Base-by-base conservation (phyloP, 2,888 invertebrate species). In the Phyto melanocephala region DNA sequence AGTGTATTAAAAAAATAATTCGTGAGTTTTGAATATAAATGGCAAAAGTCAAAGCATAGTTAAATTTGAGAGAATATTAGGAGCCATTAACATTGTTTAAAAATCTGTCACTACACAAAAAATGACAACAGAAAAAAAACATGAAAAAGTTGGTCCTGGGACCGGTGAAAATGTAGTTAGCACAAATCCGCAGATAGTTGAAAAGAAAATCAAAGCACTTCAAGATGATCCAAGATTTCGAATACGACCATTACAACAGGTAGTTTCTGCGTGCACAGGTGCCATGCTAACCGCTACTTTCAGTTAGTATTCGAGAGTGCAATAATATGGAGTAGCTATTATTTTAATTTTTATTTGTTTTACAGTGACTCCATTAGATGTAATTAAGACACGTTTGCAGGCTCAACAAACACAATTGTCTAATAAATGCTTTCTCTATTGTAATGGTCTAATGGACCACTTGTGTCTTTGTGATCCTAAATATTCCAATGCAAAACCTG, bases 361-460 rank as follows among this genome's bases (percentile, higher is more conserved):
- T 58, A 11, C 47, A 98, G 98, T 99, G 92, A 99, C 99, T 0
- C 99, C 99, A 0, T 92, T 99, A 85, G 99, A 99, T 92, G 99
- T 99, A n/a, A 96, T 99, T 0, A 99, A 99, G 93, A 98, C 99
- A 83, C 94, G 99, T 62, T 92, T 99, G 47, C 99, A 99, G 92
- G 95, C 97, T 2, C 99, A 99, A 91, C 96, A 97, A 88, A 97
- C 97, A 87, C 94, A 95, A 0, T 90, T 95, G 86, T 95, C 95
- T 8, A 96, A 96, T 85, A 96, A 96, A 91, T 98, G 99, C 91
- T 99, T 97, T 90, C 92, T 99, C 7, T 99, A 98, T 91, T 98
- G 98, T 90, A 99, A 99, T 93, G 99, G 99, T 0, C 92, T 99
- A 11, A 99, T 99, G 99, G 99, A 99, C 91, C 99, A 99, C 90